phyloP scores from a whole-genome alignment of 2,888 invertebrate species.

The Acronicta leporina region DNA sequence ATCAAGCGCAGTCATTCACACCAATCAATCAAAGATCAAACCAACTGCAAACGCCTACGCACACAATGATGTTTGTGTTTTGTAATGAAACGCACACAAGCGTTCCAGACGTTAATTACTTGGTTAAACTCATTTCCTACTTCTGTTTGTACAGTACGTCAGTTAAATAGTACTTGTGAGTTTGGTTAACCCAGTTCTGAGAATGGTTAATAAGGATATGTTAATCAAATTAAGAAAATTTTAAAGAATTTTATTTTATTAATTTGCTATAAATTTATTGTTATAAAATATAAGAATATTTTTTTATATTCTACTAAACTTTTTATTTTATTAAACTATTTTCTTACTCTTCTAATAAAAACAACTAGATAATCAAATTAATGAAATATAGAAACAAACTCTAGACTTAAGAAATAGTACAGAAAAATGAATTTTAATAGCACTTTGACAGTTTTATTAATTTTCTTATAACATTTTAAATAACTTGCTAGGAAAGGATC shows the following conservation, averaged over 20 bases:
- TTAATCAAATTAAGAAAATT: slow-evolving; percentile 32
- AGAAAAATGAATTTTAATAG: too few species aligned
- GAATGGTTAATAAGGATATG: slow-evolving; percentile 45
- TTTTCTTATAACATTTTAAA: too few species aligned
- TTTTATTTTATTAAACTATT: too few species aligned
- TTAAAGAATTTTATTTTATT: not conserved
- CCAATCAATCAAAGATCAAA: not conserved
- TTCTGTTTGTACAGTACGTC: slow-evolving; percentile 46
- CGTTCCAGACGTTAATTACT: slow-evolving; percentile 56
- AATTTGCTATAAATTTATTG: too few species aligned
- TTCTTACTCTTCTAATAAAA: too few species aligned
- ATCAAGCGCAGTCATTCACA: not conserved
- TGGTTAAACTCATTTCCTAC: slow-evolving; percentile 59
- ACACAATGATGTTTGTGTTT: slow-evolving; percentile 35
- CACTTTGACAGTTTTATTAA: too few species aligned
- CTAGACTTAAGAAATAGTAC: too few species aligned
- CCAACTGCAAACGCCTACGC: not conserved
- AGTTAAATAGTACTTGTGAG: slow-evolving; percentile 47
- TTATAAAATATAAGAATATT: too few species aligned
- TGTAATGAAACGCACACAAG: slow-evolving; percentile 53
- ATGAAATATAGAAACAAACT: too few species aligned
- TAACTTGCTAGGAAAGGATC: too few species aligned
- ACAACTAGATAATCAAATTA: too few species aligned
- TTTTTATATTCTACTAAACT: too few species aligned
- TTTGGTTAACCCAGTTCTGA: slow-evolving; percentile 38